Base-by-base conservation (phyloP, 2,888 invertebrate genomes). In the Tribolium freemani region DNA sequence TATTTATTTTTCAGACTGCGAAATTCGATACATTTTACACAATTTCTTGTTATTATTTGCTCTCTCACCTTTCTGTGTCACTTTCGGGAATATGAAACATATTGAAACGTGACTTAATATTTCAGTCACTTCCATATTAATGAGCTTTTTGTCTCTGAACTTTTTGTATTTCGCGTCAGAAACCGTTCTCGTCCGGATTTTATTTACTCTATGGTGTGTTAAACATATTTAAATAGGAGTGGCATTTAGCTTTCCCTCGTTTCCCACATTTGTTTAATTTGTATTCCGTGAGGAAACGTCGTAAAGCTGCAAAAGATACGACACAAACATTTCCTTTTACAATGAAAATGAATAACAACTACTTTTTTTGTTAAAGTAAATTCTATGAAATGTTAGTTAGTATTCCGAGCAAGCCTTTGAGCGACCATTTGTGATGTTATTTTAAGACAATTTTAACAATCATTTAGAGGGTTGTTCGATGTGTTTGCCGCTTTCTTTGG, bases 261-360 rank as follows among this genome's bases (percentile, higher is more conserved):
- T 53, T 53, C 16, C 53, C 20, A 54, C 54, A 30, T 54, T 54
- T 54, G 30, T 54, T 54, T 54, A 10, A 54, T 64, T 53, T 44
- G 54, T 54, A 64, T 64, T 64, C 64, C 64, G 53, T 53, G 44
- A 13, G 51, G 53, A 54, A 64, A 44, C 53, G 53, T 26, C 53
- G 54, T 64, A 51, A 64, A 53, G 53, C 45, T 64, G 13, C 64
- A 31, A 44, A 45, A 58, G 57, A 64, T 53, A 64, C 64, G 53
- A 53, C 64, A 44, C 44, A 53, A 64, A 53, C 64, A 45, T 54
- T 64, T 64, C 64, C 64, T 48, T 51, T 63, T 54, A 54, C 64
- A 64, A 64, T 44, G 45, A 63, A 64, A 64, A 64, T 64, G 53
- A 64, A 45, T 64, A 54, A 64, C 20, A 58, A 45, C 54, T 21